A percentile compares a stretch with the other conserved stretches of the same genome.
phyloP scores from a whole-genome alignment of 2,888 invertebrate species.

The Caenorhabditis sp. region DNA sequence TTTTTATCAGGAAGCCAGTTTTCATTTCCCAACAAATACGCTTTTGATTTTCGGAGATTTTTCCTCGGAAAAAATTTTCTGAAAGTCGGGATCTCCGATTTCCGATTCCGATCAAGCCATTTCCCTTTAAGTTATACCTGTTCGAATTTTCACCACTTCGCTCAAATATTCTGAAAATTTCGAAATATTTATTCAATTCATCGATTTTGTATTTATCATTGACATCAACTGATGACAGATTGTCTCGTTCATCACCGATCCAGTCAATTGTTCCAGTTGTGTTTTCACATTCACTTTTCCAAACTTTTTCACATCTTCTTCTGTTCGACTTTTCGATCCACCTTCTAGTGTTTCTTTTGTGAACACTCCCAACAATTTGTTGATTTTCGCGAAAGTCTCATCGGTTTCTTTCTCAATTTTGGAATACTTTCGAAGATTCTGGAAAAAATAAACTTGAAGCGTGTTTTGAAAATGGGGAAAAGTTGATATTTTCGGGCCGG shows the following conservation, averaged over 20 bases:
- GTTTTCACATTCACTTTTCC: slow-evolving; percentile 59
- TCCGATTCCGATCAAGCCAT: too few species aligned
- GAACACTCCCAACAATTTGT: slow-evolving; percentile 49
- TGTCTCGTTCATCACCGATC: slow-evolving; percentile 24
- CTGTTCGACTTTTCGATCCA: slow-evolving; percentile 21
- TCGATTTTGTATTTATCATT: slow-evolving; percentile 35
- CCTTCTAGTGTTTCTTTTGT: slow-evolving; percentile 43
- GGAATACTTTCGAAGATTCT: slow-evolving; percentile 17
- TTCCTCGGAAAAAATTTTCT: too few species aligned
- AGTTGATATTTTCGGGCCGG: too few species aligned
- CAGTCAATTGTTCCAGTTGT: slow-evolving; percentile 46
- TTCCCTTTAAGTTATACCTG: too few species aligned
- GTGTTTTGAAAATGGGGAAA: not conserved
- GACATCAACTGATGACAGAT: slow-evolving; percentile 29
- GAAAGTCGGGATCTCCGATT: too few species aligned
- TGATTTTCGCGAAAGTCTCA: slow-evolving; percentile 46
- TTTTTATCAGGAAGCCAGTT: too few species aligned
- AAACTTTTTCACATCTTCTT: slow-evolving; percentile 49
- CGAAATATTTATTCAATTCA: slow-evolving; percentile 8
- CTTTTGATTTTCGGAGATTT: too few species aligned
- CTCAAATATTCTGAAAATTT: too few species aligned
- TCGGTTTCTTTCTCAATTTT: slow-evolving; percentile 37
- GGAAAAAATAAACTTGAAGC: not conserved
- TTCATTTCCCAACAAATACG: too few species aligned
- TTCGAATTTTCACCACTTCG: too few species aligned